Conservation (phyloP, 2,797 vertebrate genomes). For the Myotis planiceps region DNA sequence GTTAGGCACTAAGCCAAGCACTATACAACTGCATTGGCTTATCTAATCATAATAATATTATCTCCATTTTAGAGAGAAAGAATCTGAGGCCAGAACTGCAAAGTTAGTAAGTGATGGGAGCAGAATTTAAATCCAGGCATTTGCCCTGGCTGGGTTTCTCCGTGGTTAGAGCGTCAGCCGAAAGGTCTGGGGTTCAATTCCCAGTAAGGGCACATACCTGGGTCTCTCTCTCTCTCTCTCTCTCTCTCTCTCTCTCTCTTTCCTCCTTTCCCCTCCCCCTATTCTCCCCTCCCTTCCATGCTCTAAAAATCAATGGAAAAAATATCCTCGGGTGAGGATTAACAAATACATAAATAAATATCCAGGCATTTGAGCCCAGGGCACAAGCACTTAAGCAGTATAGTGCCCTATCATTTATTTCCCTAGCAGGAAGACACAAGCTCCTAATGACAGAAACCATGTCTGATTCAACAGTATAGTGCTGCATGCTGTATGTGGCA, state of each 20-base stretch:
- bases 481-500: not conserved
- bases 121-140: constrained; percentile 31
- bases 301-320: too few species aligned
- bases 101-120: not conserved
- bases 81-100: not conserved
- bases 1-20: constrained; percentile 28
- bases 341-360: not conserved
- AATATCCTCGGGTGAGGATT: too few species aligned
- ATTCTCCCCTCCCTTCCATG: too few species aligned
- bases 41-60: not conserved
- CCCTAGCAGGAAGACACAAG: not conserved
- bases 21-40: not conserved
- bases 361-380: not conserved
- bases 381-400: not conserved
- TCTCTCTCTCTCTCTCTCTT: too few species aligned
- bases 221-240: too few species aligned
- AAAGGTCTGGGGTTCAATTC: too few species aligned
- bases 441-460: not conserved
- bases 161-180: too few species aligned
- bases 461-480: not conserved
- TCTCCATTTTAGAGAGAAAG: constrained; percentile 39
- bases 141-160: not conserved
- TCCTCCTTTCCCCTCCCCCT: too few species aligned
- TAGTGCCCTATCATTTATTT: not conserved
- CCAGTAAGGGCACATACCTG: too few species aligned